These are phyloP conservation scores for Mustela lutreola DNA, from an alignment of 2,113 vertebrate genomes.

Conservation along the genomic window DNA sequence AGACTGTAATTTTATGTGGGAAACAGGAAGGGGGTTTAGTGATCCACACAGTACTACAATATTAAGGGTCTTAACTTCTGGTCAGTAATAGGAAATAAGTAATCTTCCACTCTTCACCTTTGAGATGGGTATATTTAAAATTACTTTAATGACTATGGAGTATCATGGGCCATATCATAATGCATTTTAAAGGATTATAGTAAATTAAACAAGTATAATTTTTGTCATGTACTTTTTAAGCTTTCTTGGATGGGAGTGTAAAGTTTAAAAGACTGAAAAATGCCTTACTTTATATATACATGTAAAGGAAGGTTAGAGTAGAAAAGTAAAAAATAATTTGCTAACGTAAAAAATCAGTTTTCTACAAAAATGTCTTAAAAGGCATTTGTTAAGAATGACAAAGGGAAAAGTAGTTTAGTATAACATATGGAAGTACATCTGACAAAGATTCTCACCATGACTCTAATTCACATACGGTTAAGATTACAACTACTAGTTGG, in stretches of 20 bases:
- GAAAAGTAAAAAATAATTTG: background rate
- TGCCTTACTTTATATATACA: background rate
- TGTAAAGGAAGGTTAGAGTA: background rate
- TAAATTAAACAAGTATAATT: slow-evolving; percentile 14
- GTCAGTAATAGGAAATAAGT: background rate
- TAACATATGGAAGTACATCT: background rate
- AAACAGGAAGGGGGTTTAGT: background rate
- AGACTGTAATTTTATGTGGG: background rate
- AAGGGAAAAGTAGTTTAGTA: slow-evolving; percentile 18
- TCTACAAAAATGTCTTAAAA: background rate
- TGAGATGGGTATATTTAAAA: background rate
- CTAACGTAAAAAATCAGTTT: slow-evolving; percentile 14
- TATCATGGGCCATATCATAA: background rate
- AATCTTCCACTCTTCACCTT: background rate
- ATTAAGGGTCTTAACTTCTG: background rate
- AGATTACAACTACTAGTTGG: background rate
- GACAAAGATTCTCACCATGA: background rate
- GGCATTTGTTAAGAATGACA: background rate
- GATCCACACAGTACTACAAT: background rate
- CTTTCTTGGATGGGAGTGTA: background rate
- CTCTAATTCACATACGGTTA: slow-evolving; percentile 17
- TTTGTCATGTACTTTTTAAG: background rate
- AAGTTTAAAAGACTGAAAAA: slow-evolving; percentile 27
- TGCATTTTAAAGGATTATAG: background rate
- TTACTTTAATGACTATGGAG: background rate